Evolutionary conservation across 2,113 vertebrate species (phyloP), one percentile per base, ranked within the genome.

Genomic region (Rhombomys opimus): DNA sequence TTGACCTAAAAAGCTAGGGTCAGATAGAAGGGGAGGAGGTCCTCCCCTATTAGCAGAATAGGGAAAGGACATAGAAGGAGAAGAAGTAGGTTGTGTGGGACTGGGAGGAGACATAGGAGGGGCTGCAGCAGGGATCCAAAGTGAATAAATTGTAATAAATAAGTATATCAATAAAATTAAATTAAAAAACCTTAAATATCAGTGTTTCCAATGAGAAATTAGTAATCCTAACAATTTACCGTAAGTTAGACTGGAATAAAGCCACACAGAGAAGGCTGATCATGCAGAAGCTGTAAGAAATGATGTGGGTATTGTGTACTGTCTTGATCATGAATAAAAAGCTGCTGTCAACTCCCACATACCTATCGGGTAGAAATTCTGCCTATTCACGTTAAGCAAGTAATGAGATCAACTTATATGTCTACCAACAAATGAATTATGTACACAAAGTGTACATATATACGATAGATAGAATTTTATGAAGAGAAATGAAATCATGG

Each of bases 211-310:
- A 59, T 27, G 8, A 82, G 61, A 70, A 59, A 59, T 38, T 27
- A 65, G 10, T 7, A n/a, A 77, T 2, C 13, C 0, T 14, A 38
- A 30, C 12, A 50, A 84, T 84, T 91, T 5, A 18, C 32, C 2
- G 15, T 18, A 11, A 84, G n/a, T 0, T 7, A 5, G 7, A 54
- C 0, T 30, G 38, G 25, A 86, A 18, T 65, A 17, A 80, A 81
- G 8, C 1, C 3, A 23, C 1, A 20, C 20, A 2, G 1, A 1
- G 5, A 8, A 3, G 52, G 5, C 54, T 41, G 54, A 12, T 72
- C 7, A 50, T 7, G 1, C 78, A 8, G 89, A 13, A 54, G 1
- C 59, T 18, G 50, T 52, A 84, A 61, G 50, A 70, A n/a, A 0
- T 30, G 13, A 54, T 13, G 38, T 35, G 6, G 20, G n/a, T 73